Base-by-base conservation (phyloP, 37 sponge, comb jelly and placozoan genomes). In the Beroe forskalii region DNA sequence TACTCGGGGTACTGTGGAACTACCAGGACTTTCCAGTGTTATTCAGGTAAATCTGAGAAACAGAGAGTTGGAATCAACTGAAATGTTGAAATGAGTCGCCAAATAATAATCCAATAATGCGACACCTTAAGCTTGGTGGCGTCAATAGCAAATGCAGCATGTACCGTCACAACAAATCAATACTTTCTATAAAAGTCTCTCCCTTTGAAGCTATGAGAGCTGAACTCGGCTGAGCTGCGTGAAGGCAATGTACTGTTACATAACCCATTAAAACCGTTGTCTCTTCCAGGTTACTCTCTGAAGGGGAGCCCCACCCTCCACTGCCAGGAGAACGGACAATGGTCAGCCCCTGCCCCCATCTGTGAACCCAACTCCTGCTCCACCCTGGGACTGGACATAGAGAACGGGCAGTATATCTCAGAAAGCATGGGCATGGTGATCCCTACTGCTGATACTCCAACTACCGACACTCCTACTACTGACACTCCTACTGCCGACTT, bases 281-380 rank as follows among this genome's bases (percentile, higher is more conserved):
- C n/a, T 12, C 55, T 12, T 12, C 55, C 12, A 48, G 72, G 72
- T 6, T 69, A 69, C 72, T 33, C 72, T 69, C 38, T 69, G 17
- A 35, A 28, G 37, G 72, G 72, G 6, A 12, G 19, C 86, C 14
- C 55, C 27, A 80, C 48, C 12, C 24, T 41, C 4, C 40, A 43
- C 0, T 80, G 86, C 27, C n/a, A 23, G 55, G 55, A 41, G 31
- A 6, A 41, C n/a, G 86, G 86, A 1, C 28, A 41, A 4, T 80
- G 86, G 86, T 80, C 86, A 2, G 86, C 38, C 25, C 8, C n/a
- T 3, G 48, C 44, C 8, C 86, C 86, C 3, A 43, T 17, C n/a
- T 80, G 86, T 42, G 12, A 80, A 80, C 55, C 55, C 30, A 80
- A 80, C 72, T 32, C 72, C 32, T 69, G 72, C 32, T 17, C 72